A percentile compares a stretch with the other conserved stretches of the same genome.
Evolutionary conservation across 2,797 vertebrate species (phyloP).

Genomic region (Vespertilio murinus): DNA sequence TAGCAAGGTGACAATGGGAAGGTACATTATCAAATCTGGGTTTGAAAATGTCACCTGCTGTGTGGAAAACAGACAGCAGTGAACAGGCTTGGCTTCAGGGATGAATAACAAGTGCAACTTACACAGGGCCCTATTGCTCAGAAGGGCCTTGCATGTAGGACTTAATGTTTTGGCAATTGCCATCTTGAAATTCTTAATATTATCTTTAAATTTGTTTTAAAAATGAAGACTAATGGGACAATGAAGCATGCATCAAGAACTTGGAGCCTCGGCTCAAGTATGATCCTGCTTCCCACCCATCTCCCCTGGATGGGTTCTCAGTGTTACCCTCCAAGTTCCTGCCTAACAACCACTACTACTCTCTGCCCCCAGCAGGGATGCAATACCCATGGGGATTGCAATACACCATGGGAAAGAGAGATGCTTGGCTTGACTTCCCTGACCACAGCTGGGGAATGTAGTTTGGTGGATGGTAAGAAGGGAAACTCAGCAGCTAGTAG

Average conservation of each 20-base stretch:
- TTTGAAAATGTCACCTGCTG: not conserved
- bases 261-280: not conserved
- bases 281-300: not conserved
- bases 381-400: not conserved
- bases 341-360: not conserved
- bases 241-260: not conserved
- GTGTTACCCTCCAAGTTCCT: not conserved
- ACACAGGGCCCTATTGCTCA: not conserved
- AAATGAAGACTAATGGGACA: not conserved
- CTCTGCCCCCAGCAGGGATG: not conserved
- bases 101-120: too few relatives aligned
- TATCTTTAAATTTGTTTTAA: not conserved
- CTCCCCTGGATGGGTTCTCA: not conserved
- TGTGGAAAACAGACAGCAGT: not conserved
- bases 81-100: not conserved
- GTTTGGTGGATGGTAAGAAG: not conserved
- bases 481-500: not conserved
- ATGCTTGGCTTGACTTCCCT: not conserved
- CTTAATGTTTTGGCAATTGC: not conserved
- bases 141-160: not conserved
- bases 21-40: not conserved
- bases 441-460: not conserved
- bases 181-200: not conserved
- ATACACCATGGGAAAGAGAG: not conserved
- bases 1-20: not conserved